Conservation (phyloP, 2,888 invertebrate genomes). For the Acronicta psi region DNA sequence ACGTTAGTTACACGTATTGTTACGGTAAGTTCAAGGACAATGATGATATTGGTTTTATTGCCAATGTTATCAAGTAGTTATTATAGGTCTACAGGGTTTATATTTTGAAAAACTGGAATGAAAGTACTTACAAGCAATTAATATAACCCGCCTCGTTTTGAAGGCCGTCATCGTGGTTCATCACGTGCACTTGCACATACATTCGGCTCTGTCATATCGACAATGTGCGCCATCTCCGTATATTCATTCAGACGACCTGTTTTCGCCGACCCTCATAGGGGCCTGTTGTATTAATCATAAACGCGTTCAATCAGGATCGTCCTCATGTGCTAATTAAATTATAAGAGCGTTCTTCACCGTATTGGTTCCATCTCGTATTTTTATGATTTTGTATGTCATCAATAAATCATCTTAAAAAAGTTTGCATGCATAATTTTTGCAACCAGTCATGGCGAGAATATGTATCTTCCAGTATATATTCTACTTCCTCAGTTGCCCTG, state of each 20-base stretch:
- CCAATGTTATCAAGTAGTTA: constrained; percentile 1
- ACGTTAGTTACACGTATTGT: constrained; percentile 8
- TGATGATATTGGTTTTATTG: constrained; percentile 17
- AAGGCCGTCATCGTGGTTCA: constrained; percentile 13
- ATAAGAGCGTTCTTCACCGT: constrained; percentile 50
- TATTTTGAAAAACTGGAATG: constrained; percentile 5
- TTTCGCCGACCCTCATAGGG: constrained; percentile 77
- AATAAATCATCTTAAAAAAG: too few species aligned
- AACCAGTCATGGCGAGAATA: too few species aligned
- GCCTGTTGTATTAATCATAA: constrained; percentile 78
- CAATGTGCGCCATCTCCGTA: constrained; percentile 73
- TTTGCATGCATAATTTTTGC: constrained; percentile 8
- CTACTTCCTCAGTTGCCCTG: too few species aligned
- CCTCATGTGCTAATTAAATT: constrained; percentile 79
- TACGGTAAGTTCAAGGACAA: constrained; percentile 18
- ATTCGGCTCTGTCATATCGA: constrained; percentile 68
- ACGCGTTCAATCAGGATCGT: constrained; percentile 75
- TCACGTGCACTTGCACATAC: constrained; percentile 26
- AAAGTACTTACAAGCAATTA: constrained; percentile 11
- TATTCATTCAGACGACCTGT: constrained; percentile 74
- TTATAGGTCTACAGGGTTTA: background rate
- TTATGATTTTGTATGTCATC: constrained; percentile 47
- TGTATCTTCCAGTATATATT: too few species aligned
- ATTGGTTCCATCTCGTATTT: constrained; percentile 37
- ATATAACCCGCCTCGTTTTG: background rate